Conservation (phyloP, 2,888 invertebrate species). For the Micoletzkya japonica region DNA sequence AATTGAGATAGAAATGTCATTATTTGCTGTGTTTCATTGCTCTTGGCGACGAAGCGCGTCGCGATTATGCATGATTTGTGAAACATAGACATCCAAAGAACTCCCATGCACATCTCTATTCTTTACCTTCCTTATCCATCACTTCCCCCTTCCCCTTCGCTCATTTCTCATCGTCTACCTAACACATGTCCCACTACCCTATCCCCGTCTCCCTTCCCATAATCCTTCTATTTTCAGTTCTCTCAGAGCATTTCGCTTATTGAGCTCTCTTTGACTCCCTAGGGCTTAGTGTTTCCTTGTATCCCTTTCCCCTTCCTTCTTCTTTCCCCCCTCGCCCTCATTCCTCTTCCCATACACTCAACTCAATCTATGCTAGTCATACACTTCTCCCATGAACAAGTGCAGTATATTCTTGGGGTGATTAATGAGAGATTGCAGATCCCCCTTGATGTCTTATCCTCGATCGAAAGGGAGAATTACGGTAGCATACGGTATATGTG, state of each 20-base stretch:
- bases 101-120: too few relatives aligned
- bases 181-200: background rate
- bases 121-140: too few relatives aligned
- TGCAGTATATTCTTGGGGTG: background rate
- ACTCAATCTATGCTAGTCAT: background rate
- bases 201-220: background rate
- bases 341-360: background rate
- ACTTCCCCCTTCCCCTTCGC: too few relatives aligned
- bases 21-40: too few relatives aligned
- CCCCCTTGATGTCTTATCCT: constrained; percentile 26
- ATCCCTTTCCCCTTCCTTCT: background rate
- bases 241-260: background rate
- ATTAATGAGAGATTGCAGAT: constrained; percentile 9
- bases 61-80: too few relatives aligned
- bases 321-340: background rate
- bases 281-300: background rate
- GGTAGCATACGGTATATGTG: constrained; percentile 52
- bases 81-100: too few relatives aligned
- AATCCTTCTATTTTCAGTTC: background rate
- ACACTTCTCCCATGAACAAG: background rate
- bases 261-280: background rate
- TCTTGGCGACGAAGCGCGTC: too few relatives aligned
- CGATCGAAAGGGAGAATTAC: constrained; percentile 1
- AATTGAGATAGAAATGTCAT: too few relatives aligned
- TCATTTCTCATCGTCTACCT: too few relatives aligned